A percentile compares a stretch with the other conserved stretches of the same genome.
phyloP scores from a whole-genome alignment of 2,797 vertebrate genomes.

The Sebastes cheni region DNA sequence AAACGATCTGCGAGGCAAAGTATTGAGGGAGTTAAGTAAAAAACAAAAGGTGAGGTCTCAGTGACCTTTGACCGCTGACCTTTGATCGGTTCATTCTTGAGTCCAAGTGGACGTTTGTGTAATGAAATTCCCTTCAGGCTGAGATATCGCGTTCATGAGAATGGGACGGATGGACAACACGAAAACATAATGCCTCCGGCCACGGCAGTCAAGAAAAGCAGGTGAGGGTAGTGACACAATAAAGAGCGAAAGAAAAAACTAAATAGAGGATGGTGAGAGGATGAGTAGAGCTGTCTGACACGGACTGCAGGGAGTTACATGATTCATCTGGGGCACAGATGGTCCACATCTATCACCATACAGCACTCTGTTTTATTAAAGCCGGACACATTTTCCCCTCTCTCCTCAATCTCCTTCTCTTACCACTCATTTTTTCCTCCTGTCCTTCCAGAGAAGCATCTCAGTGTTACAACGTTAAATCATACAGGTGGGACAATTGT shows the following conservation, averaged over 20 bases:
- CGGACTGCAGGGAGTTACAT: not conserved
- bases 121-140: too few species aligned
- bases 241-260: not conserved
- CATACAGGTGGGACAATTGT: not conserved
- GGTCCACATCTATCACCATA: slow-evolving; percentile 19
- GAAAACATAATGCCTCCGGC: too few species aligned
- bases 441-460: not conserved
- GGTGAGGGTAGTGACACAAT: not conserved
- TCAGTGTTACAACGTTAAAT: not conserved
- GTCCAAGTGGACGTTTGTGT: too few species aligned
- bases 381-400: not conserved
- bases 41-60: too few species aligned
- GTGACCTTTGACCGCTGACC: too few species aligned
- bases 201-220: not conserved
- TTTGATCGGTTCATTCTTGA: too few species aligned
- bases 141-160: too few species aligned
- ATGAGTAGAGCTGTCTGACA: not conserved
- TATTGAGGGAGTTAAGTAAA: too few species aligned
- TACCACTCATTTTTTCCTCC: not conserved
- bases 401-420: not conserved
- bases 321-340: slow-evolving; percentile 42
- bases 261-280: not conserved
- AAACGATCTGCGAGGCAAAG: too few species aligned
- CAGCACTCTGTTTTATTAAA: slow-evolving; percentile 24
- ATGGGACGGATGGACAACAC: too few species aligned